Percentiles rank a stretch among this genome's conserved stretches.
Evolutionary conservation across 2,888 invertebrate species (phyloP).

Genomic region (Xylota sylvarum): DNA sequence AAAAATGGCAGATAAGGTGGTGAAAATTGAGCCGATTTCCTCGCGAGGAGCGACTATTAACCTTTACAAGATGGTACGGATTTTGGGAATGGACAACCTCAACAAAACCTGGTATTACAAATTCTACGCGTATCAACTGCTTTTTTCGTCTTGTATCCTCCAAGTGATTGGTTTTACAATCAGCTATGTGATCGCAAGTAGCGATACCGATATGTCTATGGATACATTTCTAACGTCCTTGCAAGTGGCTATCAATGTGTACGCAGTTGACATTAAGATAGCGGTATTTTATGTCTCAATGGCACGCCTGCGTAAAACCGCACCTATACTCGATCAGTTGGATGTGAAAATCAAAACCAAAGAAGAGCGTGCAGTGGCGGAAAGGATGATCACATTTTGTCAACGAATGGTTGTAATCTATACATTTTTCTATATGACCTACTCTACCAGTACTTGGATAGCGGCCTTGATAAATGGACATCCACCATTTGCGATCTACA

Average conservation of each 20-base stretch:
- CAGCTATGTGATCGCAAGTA: slow-evolving; percentile 46
- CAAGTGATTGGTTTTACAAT: slow-evolving; percentile 38
- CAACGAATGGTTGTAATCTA: slow-evolving; percentile 35
- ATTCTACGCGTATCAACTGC: slow-evolving; percentile 29
- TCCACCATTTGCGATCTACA: slow-evolving; percentile 58
- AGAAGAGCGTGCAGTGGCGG: slow-evolving; percentile 36
- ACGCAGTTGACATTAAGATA: slow-evolving; percentile 22
- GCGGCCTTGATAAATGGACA: slow-evolving; percentile 43
- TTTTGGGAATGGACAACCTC: slow-evolving; percentile 63
- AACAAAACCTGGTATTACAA: slow-evolving; percentile 52
- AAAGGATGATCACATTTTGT: slow-evolving; percentile 47
- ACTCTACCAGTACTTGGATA: slow-evolving; percentile 31
- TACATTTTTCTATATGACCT: slow-evolving; percentile 20
- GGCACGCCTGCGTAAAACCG: slow-evolving; percentile 38
- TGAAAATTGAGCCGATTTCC: slow-evolving; percentile 4
- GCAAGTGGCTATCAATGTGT: slow-evolving; percentile 58
- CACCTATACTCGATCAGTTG: slow-evolving; percentile 27
- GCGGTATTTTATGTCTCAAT: slow-evolving; percentile 28
- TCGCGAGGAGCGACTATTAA: slow-evolving; percentile 32
- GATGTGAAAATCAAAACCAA: slow-evolving; percentile 37
- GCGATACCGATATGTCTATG: slow-evolving; percentile 11
- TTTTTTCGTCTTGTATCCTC: slow-evolving; percentile 38
- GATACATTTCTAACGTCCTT: slow-evolving; percentile 45
- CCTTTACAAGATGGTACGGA: slow-evolving; percentile 41
- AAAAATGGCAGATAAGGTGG: slow-evolving; percentile 12